phyloP scores from a whole-genome alignment of 2,888 invertebrate genomes.

The Shargacucullia verbasci region DNA sequence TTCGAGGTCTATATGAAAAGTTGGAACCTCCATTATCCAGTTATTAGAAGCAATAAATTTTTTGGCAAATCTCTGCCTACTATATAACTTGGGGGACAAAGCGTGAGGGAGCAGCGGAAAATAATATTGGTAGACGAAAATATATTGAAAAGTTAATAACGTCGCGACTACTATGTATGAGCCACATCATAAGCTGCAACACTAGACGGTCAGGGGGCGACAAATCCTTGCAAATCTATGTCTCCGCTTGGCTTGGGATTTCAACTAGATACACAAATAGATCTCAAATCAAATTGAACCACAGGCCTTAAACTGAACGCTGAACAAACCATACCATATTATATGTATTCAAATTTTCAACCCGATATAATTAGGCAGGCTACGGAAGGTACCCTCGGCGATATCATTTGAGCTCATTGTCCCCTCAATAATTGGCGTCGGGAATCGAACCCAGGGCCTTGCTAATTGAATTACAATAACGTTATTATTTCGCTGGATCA shows the following conservation, averaged over 20 bases:
- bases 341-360: slow-evolving; percentile 19
- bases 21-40: slow-evolving; percentile 41
- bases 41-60: slow-evolving; percentile 55
- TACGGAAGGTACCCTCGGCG: slow-evolving; percentile 36
- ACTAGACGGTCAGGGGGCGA: too few relatives aligned
- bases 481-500: slow-evolving; percentile 59
- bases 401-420: slow-evolving; percentile 63
- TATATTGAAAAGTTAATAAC: too few relatives aligned
- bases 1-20: slow-evolving; percentile 29
- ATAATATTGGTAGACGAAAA: too few relatives aligned
- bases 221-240: too few relatives aligned
- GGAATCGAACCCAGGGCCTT: slow-evolving; percentile 61
- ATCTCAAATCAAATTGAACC: too few relatives aligned
- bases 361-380: slow-evolving; percentile 11
- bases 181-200: too few relatives aligned
- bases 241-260: too few relatives aligned
- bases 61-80: slow-evolving; percentile 41
- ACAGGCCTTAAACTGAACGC: too few relatives aligned
- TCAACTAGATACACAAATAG: too few relatives aligned
- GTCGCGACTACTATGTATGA: too few relatives aligned
- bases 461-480: slow-evolving; percentile 70
- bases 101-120: slow-evolving; percentile 8
- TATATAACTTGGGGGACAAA: slow-evolving; percentile 20
- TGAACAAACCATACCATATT: too few relatives aligned
- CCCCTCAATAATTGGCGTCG: slow-evolving; percentile 60